Evolutionary conservation across 2,797 vertebrate genomes (phyloP).

Genomic region (Coregonus suidteri): DNA sequence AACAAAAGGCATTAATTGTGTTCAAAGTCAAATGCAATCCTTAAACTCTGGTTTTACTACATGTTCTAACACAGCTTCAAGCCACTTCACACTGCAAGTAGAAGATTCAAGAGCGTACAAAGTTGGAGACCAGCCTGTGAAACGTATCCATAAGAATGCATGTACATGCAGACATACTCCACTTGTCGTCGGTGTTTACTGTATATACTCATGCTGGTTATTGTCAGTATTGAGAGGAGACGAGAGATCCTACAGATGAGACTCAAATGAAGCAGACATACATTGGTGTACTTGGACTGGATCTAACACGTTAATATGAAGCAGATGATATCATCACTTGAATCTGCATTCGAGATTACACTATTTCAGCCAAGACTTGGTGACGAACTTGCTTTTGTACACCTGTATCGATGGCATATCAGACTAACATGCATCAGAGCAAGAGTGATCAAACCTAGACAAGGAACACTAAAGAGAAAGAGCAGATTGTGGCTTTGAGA

Average conservation of each 20-base stretch:
- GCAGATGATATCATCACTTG: not conserved
- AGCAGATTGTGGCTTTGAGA: not conserved
- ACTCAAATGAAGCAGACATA: not conserved
- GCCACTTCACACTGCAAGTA: conserved; percentile 28
- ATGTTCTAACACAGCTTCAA: conserved; percentile 58
- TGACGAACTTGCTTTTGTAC: not conserved
- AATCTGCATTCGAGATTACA: not conserved
- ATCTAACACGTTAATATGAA: conserved; percentile 2
- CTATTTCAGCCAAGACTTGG: not conserved
- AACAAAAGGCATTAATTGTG: conserved; percentile 59
- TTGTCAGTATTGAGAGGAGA: not conserved
- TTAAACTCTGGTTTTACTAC: conserved; percentile 55
- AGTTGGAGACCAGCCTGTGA: conserved; percentile 45
- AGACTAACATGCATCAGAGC: not conserved
- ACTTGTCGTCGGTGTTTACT: conserved; percentile 25
- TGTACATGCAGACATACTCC: conserved; percentile 54
- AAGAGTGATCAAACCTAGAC: not conserved
- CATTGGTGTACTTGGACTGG: conserved; percentile 1
- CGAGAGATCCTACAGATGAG: conserved; percentile 3
- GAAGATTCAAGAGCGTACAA: conserved; percentile 37
- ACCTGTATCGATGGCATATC: conserved; percentile 10
- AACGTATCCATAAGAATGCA: conserved; percentile 34
- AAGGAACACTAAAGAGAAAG: not conserved
- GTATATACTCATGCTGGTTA: conserved; percentile 21
- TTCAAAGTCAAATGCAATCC: conserved; percentile 61